A percentile compares a stretch with the other conserved stretches of the same genome.
Evolutionary conservation across 2,113 vertebrate species (phyloP).

Genomic region (Onychostruthus taczanowskii): DNA sequence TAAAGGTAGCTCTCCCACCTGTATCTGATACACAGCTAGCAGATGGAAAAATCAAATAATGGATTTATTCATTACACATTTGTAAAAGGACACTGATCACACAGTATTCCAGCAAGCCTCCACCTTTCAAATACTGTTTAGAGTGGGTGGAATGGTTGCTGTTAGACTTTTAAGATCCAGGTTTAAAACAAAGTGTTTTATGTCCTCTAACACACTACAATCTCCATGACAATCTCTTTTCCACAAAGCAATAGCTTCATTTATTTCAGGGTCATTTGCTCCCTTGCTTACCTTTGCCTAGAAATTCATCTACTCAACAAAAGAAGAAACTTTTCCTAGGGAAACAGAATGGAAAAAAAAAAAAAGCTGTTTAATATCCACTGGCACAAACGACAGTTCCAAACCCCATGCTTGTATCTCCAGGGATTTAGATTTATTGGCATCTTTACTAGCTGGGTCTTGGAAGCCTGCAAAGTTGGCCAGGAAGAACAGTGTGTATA

Average conservation of each 20-base stretch:
- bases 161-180: neutral
- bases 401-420: neutral
- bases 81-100: neutral
- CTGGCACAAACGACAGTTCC: conserved; percentile 19
- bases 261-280: neutral
- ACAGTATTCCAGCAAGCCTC: neutral
- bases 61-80: neutral
- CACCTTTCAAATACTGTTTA: neutral
- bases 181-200: neutral
- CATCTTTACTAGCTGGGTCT: conserved; percentile 50
- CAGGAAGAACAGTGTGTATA: conserved; percentile 41
- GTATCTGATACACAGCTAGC: neutral
- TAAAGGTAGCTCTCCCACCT: neutral
- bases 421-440: conserved; percentile 53
- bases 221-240: neutral
- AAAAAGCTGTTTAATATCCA: conserved; percentile 39
- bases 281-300: conserved; percentile 19
- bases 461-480: conserved; percentile 28
- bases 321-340: conserved; percentile 40
- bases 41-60: conserved; percentile 18
- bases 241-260: neutral
- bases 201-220: neutral
- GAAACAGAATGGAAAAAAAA: conserved; percentile 24
- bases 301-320: neutral
- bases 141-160: neutral